These are phyloP conservation scores for Ellobius talpinus DNA, from an alignment of 2,113 vertebrate genomes.

Conservation along the genomic window DNA sequence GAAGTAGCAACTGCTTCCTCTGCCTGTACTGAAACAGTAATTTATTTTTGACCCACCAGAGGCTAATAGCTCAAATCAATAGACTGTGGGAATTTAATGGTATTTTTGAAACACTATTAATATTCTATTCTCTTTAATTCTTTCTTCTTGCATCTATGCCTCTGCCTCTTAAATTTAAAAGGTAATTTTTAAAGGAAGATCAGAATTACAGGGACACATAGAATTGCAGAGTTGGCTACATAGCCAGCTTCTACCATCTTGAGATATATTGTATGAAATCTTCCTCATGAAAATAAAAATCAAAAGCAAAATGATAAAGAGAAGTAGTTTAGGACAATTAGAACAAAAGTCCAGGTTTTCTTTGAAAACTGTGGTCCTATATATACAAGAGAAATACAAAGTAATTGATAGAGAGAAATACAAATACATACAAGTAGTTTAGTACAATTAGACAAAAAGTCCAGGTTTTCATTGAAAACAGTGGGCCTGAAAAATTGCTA, in stretches of 20 bases:
- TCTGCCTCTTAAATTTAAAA: neutral
- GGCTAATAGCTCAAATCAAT: neutral
- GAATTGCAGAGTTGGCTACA: neutral
- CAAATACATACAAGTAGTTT: no score
- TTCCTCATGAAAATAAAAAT: neutral
- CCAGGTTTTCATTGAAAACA: no score
- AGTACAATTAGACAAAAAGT: no score
- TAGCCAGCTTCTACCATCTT: neutral
- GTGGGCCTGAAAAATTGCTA: neutral
- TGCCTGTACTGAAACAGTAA: neutral
- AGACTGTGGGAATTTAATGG: neutral
- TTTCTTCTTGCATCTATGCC: neutral
- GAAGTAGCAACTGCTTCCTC: neutral
- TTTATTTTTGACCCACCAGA: neutral
- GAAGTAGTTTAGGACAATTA: neutral
- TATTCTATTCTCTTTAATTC: neutral
- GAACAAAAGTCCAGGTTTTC: neutral
- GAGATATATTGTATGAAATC: neutral
- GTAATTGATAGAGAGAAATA: no score
- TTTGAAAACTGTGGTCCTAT: neutral
- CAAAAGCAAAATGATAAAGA: neutral
- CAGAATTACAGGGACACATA: no score
- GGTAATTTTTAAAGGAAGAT: neutral
- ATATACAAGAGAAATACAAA: no score
- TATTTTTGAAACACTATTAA: neutral